Conservation (phyloP, 2,113 vertebrate genomes). For the Albula goreensis region DNA sequence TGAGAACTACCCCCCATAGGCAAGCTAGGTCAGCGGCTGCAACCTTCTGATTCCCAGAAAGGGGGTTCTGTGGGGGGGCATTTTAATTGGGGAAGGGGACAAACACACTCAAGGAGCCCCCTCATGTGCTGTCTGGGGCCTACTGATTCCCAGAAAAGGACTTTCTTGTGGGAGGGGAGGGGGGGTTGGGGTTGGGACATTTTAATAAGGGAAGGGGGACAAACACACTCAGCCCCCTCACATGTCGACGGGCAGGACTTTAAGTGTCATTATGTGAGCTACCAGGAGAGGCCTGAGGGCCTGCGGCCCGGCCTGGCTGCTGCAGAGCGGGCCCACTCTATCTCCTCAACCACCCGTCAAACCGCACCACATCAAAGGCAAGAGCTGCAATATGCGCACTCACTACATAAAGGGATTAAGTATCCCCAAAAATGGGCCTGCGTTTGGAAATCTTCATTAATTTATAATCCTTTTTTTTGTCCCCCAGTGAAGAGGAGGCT, state of each 20-base stretch:
- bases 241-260: too few species aligned
- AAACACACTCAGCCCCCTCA: too few species aligned
- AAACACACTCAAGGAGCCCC: neutral
- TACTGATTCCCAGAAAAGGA: too few species aligned
- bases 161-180: too few species aligned
- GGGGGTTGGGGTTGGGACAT: too few species aligned
- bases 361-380: neutral
- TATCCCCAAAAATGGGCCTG: neutral
- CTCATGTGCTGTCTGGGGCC: neutral
- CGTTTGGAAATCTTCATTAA: neutral
- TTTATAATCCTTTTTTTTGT: constrained; percentile 4
- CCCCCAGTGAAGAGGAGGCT: neutral
- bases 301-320: neutral
- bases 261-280: neutral
- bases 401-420: neutral
- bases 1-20: neutral
- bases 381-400: neutral
- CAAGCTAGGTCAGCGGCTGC: neutral
- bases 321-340: neutral
- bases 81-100: neutral
- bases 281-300: neutral
- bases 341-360: neutral
- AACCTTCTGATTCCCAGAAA: neutral
- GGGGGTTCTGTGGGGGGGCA: neutral
- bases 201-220: too few species aligned